These are phyloP conservation scores for Momotus momota DNA, from an alignment of 2,797 vertebrate species.

Conservation along the genomic window DNA sequence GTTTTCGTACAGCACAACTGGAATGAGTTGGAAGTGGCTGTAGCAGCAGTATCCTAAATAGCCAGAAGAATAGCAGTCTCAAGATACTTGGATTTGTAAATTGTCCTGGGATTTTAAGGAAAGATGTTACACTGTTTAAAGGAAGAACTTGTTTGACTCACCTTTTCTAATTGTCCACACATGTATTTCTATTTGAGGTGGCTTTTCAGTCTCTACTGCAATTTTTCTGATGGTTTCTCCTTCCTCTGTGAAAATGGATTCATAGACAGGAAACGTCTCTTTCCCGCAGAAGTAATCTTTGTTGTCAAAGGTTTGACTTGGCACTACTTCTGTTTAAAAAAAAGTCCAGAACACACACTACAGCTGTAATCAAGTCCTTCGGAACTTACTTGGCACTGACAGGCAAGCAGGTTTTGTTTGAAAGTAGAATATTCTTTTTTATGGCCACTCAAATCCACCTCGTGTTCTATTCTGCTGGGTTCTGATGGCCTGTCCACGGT, in stretches of 20 bases:
- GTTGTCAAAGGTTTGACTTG: conserved; percentile 76
- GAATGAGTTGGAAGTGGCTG: neutral
- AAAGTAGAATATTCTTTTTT: neutral
- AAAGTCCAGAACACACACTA: conserved; percentile 11
- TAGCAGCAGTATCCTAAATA: neutral
- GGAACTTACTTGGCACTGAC: neutral
- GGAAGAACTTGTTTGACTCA: conserved; percentile 55
- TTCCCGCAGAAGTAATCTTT: conserved; percentile 83
- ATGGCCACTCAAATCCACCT: neutral
- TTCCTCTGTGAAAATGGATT: conserved; percentile 78
- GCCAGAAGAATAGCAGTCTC: neutral
- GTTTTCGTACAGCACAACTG: neutral
- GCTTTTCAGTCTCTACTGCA: conserved; percentile 80
- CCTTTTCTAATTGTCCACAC: conserved; percentile 84
- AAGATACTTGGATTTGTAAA: neutral
- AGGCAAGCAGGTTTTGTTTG: neutral
- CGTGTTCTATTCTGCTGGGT: neutral
- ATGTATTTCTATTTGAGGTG: conserved; percentile 82
- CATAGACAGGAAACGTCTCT: conserved; percentile 83
- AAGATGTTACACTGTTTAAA: neutral
- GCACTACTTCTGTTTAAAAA: conserved; percentile 77
- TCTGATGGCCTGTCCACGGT: neutral
- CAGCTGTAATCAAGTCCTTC: conserved; percentile 41
- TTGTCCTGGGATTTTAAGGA: neutral
- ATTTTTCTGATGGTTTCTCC: conserved; percentile 83